A percentile compares a stretch with the other conserved stretches of the same genome.
Evolutionary conservation across 2,797 vertebrate genomes (phyloP).

Genomic region (Protonibea diacanthus): DNA sequence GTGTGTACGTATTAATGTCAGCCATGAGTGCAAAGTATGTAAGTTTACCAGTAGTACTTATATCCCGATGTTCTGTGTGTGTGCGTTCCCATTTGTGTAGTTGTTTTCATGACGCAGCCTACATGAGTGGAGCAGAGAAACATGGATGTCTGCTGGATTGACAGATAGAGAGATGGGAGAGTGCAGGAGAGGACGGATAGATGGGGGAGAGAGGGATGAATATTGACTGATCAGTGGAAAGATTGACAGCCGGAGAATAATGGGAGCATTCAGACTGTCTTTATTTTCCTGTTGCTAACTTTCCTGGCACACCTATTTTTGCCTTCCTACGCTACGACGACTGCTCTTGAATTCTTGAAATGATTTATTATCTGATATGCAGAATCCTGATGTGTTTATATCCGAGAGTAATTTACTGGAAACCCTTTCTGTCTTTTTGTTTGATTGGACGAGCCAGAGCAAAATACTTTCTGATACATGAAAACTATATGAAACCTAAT

Average conservation of each 20-base stretch:
- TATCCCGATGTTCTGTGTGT: not conserved
- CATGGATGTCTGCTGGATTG: slow-evolving; percentile 76
- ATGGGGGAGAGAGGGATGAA: slow-evolving; percentile 75
- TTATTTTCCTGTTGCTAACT: slow-evolving; percentile 64
- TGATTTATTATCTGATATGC: slow-evolving; percentile 78
- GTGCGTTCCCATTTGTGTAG: slow-evolving; percentile 50
- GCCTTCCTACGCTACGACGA: slow-evolving; percentile 76
- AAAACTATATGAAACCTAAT: slow-evolving; percentile 82
- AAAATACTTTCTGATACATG: slow-evolving; percentile 77
- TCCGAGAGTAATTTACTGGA: slow-evolving; percentile 80
- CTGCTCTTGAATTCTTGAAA: slow-evolving; percentile 74
- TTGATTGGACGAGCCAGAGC: slow-evolving; percentile 76
- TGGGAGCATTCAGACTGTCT: slow-evolving; percentile 73
- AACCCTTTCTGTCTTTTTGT: slow-evolving; percentile 78
- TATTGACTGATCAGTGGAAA: slow-evolving; percentile 83
- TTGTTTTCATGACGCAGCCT: slow-evolving; percentile 72
- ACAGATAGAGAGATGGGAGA: slow-evolving; percentile 81
- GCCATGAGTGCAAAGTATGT: slow-evolving; percentile 48
- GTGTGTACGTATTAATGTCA: slow-evolving; percentile 13
- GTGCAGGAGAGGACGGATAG: slow-evolving; percentile 81
- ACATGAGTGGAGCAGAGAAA: slow-evolving; percentile 69
- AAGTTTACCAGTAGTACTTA: slow-evolving; percentile 52
- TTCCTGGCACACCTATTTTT: slow-evolving; percentile 79
- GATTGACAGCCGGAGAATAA: slow-evolving; percentile 83
- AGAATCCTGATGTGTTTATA: slow-evolving; percentile 81